Conservation (phyloP, 1,140 invertebrate genomes). For the Ridgeia piscesae region DNA sequence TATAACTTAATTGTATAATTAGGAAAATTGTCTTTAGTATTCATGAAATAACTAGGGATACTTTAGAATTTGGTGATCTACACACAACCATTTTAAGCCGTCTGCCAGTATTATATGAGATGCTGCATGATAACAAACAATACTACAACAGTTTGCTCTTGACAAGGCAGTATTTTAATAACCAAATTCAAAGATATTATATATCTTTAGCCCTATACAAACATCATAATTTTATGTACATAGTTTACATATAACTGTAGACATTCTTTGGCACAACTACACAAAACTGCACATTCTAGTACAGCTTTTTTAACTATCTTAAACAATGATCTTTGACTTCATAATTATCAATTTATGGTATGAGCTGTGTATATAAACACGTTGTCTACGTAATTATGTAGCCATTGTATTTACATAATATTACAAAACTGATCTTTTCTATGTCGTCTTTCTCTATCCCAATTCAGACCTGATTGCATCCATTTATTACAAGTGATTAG, state of each 20-base stretch:
- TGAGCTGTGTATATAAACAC: not conserved
- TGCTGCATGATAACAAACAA: not conserved
- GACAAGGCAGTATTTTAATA: not conserved
- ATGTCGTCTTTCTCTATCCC: not conserved
- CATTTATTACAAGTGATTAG: not conserved
- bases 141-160: not conserved
- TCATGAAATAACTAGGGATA: not conserved
- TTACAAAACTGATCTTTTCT: not conserved
- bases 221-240: not conserved
- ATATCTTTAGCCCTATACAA: not conserved
- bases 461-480: not conserved
- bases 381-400: not conserved
- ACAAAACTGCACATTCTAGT: not conserved
- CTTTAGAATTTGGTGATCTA: not conserved
- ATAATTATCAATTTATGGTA: not conserved
- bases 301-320: not conserved
- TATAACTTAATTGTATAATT: too few species aligned
- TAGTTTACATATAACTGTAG: not conserved
- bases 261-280: not conserved
- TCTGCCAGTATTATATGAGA: not conserved
- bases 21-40: too few species aligned
- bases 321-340: not conserved
- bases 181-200: conserved; percentile 1
- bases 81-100: not conserved
- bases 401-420: not conserved